Evolutionary conservation across 2,113 vertebrate species (phyloP), one percentile per base, ranked within the genome.

Genomic region (Boleophthalmus pectinirostris): DNA sequence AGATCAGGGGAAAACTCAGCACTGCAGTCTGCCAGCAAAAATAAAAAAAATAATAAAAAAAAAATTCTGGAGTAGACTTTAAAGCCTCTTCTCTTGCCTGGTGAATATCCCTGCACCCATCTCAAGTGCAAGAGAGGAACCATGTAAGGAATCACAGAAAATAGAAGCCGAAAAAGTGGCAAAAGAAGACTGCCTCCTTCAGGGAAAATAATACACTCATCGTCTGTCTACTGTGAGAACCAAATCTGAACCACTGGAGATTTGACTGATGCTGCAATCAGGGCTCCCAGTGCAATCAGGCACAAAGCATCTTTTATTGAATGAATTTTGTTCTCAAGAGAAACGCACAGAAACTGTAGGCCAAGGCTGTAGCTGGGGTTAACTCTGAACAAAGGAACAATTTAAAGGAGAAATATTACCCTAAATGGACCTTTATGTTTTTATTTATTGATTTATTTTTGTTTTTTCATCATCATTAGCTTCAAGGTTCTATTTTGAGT

Each of bases 31-130:
- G 49, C 64, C 33, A 69, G 64, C 56, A 72, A 78, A 54, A 70
- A 81, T 79, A 70, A 70, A 80, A 80, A 33, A 14, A 80, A 79
- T 80, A 68, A 70, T 79, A 80, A 38, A 14, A 80, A 79, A 82
- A 70, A 70, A 80, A 80, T 35, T 18, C 76, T 70, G 56, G 20
- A 71, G 66, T 69, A 21, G 61, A 81, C 63, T 67, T 54, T 20
- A 47, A 72, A 68, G 24, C 54, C 4, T 29, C 24, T 20, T 70
- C 9, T 12, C 24, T 21, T 54, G 67, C n/a, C 24, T 65, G 18
- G 45, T 58, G 25, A n/a, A 73, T 8, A 60, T 57, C 68, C 43
- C 25, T 60, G 47, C 49, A 45, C 16, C 1, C 21, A 72, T 0
- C 14, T 75, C 25, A 20, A 25, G n/a, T 64, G 23, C 56, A 58